These are phyloP conservation scores for Sminthurinus aureus DNA, from an alignment of 2,888 invertebrate genomes.

Conservation along the genomic window DNA sequence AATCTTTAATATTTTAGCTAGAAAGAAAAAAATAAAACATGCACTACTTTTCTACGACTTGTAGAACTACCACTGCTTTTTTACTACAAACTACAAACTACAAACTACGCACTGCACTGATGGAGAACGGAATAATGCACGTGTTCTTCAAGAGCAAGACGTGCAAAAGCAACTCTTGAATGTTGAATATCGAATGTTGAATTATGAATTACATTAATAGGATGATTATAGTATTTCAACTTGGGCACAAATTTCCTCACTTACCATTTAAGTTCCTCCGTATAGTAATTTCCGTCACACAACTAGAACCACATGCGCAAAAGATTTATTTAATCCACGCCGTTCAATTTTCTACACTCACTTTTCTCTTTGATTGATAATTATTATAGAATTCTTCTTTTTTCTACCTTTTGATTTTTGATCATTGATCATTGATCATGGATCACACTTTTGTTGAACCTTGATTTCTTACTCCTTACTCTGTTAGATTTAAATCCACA, in stretches of 20 bases:
- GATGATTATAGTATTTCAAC: constrained; percentile 33
- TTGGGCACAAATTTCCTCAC: constrained; percentile 30
- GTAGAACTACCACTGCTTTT: too few relatives aligned
- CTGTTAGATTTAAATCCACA: too few relatives aligned
- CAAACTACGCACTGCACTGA: not conserved
- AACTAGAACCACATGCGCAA: not conserved
- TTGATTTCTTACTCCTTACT: too few relatives aligned
- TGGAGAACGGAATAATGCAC: not conserved
- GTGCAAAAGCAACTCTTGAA: constrained; percentile 38
- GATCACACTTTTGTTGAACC: too few relatives aligned
- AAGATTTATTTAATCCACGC: too few relatives aligned
- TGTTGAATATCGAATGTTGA: constrained; percentile 27
- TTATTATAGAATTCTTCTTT: too few relatives aligned
- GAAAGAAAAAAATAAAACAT: too few relatives aligned
- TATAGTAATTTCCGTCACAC: not conserved
- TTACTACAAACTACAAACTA: not conserved
- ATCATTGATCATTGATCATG: too few relatives aligned
- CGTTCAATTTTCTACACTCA: too few relatives aligned
- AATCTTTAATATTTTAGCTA: not conserved
- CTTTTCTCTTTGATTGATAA: too few relatives aligned
- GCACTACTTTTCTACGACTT: too few relatives aligned
- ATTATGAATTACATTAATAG: constrained; percentile 29
- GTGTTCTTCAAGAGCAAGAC: constrained; percentile 11
- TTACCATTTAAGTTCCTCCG: not conserved
- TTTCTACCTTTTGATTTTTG: too few relatives aligned